Evolutionary conservation across 2,797 vertebrate species (phyloP).

Genomic region (Yasuhikotakia modesta): DNA sequence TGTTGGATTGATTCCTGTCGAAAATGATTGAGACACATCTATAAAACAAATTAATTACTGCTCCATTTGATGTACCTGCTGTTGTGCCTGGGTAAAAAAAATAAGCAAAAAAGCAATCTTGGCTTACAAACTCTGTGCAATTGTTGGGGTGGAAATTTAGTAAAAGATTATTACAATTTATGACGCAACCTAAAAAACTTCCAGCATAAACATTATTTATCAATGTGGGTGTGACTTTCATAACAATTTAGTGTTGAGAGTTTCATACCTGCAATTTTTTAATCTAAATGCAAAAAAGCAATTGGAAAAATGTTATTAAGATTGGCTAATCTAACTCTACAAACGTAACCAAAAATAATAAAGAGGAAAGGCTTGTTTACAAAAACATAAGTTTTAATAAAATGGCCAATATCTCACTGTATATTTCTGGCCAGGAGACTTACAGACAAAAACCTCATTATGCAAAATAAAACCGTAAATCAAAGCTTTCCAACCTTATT

Average conservation of each 20-base stretch:
- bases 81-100: slow-evolving; percentile 11
- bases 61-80: slow-evolving; percentile 17
- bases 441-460: neutral
- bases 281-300: neutral
- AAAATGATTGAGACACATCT: slow-evolving; percentile 31
- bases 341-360: neutral
- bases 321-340: neutral
- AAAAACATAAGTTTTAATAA: neutral
- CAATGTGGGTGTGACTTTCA: neutral
- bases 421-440: neutral
- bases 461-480: neutral
- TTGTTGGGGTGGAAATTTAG: slow-evolving; percentile 16
- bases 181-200: slow-evolving; percentile 33
- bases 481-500: neutral
- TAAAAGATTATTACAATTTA: slow-evolving; percentile 30
- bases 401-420: neutral
- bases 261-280: neutral
- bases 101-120: neutral
- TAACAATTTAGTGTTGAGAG: neutral
- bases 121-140: neutral
- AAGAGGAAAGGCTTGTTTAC: neutral
- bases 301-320: neutral
- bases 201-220: slow-evolving; percentile 12
- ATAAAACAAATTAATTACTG: slow-evolving; percentile 22
- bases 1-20: slow-evolving; percentile 48